phyloP scores from a whole-genome alignment of 2,797 vertebrate genomes.

The Clarias laeviceps region DNA sequence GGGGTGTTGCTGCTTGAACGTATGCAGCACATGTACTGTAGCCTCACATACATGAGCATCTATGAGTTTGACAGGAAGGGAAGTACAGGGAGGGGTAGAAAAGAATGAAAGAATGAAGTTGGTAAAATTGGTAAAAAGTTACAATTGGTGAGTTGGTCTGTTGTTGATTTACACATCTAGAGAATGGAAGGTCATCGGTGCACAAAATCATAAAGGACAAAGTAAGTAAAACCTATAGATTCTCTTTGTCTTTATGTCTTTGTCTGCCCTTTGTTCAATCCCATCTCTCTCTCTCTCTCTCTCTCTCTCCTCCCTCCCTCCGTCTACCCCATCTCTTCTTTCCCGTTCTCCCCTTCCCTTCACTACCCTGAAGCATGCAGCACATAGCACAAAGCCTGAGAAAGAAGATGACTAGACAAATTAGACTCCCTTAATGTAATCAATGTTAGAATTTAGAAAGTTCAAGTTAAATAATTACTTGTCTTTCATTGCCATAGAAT shows the following conservation, averaged over 20 bases:
- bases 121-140: no score
- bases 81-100: neutral
- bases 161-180: no score
- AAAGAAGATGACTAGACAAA: slow-evolving; percentile 1
- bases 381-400: neutral
- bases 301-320: neutral
- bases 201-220: neutral
- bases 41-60: neutral
- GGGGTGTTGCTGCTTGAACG: no score
- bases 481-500: neutral
- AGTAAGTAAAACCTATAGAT: neutral
- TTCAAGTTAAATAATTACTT: neutral
- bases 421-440: neutral
- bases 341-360: slow-evolving; percentile 1
- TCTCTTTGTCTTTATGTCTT: neutral
- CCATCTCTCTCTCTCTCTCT: slow-evolving; percentile 22
- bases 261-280: neutral
- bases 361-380: neutral
- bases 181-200: neutral
- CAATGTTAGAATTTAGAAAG: neutral
- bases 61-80: neutral
- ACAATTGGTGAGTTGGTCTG: no score
- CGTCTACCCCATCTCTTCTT: neutral
- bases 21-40: no score
- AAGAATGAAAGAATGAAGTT: neutral